phyloP scores from a whole-genome alignment of 2,113 vertebrate species.

The Hydropotes inermis region DNA sequence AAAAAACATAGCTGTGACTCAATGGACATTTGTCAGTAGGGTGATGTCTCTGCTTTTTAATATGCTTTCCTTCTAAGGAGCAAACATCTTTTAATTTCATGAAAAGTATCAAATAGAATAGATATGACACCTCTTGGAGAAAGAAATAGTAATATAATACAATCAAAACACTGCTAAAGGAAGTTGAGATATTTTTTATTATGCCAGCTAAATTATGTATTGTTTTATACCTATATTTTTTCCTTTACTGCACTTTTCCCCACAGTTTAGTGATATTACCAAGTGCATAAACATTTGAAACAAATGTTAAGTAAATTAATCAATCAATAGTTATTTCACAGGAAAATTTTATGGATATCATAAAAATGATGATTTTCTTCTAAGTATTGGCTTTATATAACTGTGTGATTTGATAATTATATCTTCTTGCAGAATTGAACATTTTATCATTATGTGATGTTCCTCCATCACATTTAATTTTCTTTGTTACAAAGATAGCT shows the following conservation, averaged over 20 bases:
- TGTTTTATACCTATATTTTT: background rate
- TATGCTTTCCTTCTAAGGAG: background rate
- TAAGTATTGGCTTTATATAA: background rate
- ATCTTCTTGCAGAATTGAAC: background rate
- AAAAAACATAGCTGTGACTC: background rate
- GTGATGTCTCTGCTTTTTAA: background rate
- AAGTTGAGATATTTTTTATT: background rate
- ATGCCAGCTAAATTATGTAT: background rate
- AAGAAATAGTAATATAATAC: background rate
- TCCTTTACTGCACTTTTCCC: background rate
- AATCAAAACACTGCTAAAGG: background rate
- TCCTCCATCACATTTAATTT: background rate
- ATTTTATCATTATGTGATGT: background rate
- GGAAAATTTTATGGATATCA: background rate
- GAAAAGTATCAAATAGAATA: background rate
- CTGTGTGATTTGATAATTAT: background rate
- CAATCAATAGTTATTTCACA: background rate
- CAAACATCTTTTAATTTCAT: background rate
- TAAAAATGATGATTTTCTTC: background rate
- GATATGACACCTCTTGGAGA: background rate
- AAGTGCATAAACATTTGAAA: background rate
- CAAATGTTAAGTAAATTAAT: background rate
- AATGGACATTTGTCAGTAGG: background rate
- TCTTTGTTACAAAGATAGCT: background rate
- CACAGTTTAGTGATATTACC: background rate